Base-by-base conservation (phyloP, 2,888 invertebrate species). In the Opisthograptis luteolata region DNA sequence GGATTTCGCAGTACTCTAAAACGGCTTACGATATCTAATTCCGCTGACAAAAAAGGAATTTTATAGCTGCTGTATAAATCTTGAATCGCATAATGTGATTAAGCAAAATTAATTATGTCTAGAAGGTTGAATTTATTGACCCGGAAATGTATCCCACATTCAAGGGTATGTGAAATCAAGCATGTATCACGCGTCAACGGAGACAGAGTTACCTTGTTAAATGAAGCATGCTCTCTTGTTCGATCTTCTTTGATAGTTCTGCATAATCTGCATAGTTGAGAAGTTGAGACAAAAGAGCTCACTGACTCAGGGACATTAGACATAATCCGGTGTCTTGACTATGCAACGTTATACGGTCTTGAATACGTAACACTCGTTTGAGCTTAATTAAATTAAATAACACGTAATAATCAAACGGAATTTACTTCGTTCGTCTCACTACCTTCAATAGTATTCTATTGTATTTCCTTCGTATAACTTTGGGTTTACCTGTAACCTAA, bases 1-100 rank as follows among this genome's bases (percentile, higher is more conserved):
- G 49, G 31, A 47, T 53, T 49, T 47, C 51, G 59, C 61, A 56
- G 59, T 64, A 62, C 67, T 68, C 66, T 63, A 60, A 66, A 70
- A 68, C 59, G 68, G 65, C 75, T 76, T 71, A 75, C 73, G 70
- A 76, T 70, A 64, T 73, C 69, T 72, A 73, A 79, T 76, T 76
- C 64, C 57, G 70, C 67, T 73, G 72, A 76, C 78, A 70, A 73
- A 76, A 75, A 70, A 67, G 62, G 62, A 66, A 65, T 73, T 77
- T 76, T 70, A 69, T 65, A 50, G 57, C 62, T 31, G 44, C 52
- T 64, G 60, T 40, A 24, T 22, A 28, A 40, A 45, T 31, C 14
- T 19, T 24, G 20, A 28, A 28, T 27, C 62, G 34, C 63, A 67
- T 70, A 30, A 35, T 43, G 39, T 40, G 34, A 44, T 50, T 56